Percentiles rank a stretch among this genome's conserved stretches.
Conservation (phyloP, 37 sponge, comb jelly and placozoan genomes). For the Dysidea cf. avara region DNA sequence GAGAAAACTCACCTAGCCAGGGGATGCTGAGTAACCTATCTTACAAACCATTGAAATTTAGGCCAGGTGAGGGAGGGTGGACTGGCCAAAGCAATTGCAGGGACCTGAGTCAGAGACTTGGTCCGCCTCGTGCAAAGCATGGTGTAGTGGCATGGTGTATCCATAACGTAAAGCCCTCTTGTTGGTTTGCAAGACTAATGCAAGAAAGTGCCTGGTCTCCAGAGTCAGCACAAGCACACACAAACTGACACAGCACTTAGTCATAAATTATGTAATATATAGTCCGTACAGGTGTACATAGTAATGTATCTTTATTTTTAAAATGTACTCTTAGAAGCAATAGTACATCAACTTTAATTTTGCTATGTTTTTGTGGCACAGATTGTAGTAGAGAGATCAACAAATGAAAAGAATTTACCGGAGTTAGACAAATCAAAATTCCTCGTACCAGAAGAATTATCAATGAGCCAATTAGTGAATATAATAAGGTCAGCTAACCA, state of each 20-base stretch:
- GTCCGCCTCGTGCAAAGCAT: too few relatives aligned
- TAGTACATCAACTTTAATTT: background rate
- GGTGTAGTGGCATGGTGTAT: too few relatives aligned
- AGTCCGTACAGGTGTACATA: background rate
- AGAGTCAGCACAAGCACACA: background rate
- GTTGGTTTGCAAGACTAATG: too few relatives aligned
- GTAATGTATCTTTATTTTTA: background rate
- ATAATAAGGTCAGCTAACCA: constrained; percentile 80
- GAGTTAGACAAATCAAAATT: constrained; percentile 94
- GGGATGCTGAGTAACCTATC: too few relatives aligned
- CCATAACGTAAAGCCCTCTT: too few relatives aligned
- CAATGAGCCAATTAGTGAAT: constrained; percentile 89
- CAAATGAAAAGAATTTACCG: constrained; percentile 66
- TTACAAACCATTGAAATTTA: too few relatives aligned
- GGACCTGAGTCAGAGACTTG: too few relatives aligned
- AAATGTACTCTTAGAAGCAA: background rate
- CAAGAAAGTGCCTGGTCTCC: too few relatives aligned
- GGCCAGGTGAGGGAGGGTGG: too few relatives aligned
- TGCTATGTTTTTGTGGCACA: constrained; percentile 1
- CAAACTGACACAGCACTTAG: background rate
- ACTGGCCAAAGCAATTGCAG: too few relatives aligned
- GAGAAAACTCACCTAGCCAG: too few relatives aligned
- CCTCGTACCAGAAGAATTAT: constrained; percentile 94
- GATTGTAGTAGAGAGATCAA: constrained; percentile 80
- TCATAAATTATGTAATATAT: background rate